These are phyloP conservation scores for Tupaia chinensis DNA, from an alignment of 2,113 vertebrate genomes.

Conservation along the genomic window DNA sequence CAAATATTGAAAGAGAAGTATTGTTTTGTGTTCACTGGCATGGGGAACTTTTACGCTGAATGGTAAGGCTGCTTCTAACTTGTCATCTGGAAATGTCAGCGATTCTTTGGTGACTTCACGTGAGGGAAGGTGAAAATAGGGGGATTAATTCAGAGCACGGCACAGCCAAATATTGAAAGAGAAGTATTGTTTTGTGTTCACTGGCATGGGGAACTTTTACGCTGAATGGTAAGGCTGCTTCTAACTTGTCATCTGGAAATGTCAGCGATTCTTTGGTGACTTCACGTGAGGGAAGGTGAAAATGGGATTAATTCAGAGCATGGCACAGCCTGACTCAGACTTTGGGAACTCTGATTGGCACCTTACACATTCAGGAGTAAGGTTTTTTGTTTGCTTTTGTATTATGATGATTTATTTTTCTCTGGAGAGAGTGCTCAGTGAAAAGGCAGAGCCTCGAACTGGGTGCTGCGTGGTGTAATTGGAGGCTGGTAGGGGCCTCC, in stretches of 20 bases:
- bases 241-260: conserved; percentile 27
- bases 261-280: conserved; percentile 8
- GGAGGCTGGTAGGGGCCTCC: neutral
- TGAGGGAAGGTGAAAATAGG: conserved; percentile 62
- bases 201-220: conserved; percentile 47
- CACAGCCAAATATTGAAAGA: conserved; percentile 15
- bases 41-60: conserved; percentile 48
- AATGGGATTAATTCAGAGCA: conserved; percentile 55
- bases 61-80: neutral
- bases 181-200: neutral
- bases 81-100: neutral
- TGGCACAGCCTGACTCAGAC: conserved; percentile 50
- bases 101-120: conserved; percentile 51
- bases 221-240: neutral
- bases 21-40: neutral
- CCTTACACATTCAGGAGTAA: conserved; percentile 32
- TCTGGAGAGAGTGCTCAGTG: no score
- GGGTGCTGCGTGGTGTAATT: neutral
- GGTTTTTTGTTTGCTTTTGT: conserved; percentile 57
- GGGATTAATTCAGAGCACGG: conserved; percentile 59
- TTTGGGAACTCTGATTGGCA: conserved; percentile 5
- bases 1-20: neutral
- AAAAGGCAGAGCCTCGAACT: conserved; percentile 1
- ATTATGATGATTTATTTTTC: no score
- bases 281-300: conserved; percentile 66